Conservation (phyloP, 2,113 vertebrate genomes). For the Hippocampus comes region DNA sequence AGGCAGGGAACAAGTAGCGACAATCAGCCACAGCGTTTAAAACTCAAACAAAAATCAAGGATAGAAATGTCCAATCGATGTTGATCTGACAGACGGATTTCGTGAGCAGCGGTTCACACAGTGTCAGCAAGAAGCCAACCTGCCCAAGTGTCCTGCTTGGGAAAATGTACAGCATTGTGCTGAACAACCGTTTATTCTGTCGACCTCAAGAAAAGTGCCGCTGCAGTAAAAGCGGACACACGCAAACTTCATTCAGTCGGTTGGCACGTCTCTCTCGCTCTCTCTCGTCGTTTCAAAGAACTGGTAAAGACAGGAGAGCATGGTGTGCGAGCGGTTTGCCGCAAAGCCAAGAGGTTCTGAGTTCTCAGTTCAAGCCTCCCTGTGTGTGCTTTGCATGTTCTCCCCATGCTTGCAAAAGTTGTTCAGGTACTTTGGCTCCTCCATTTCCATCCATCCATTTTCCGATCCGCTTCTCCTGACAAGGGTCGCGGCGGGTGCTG, state of each 20-base stretch:
- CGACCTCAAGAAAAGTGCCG: slow-evolving; percentile 27
- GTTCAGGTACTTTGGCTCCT: too few relatives aligned
- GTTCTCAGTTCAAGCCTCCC: background rate
- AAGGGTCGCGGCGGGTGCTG: too few relatives aligned
- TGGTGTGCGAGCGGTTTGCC: background rate
- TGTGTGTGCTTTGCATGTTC: background rate
- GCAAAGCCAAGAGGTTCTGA: background rate
- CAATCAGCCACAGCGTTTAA: background rate
- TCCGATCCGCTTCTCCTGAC: too few relatives aligned
- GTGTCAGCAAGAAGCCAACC: slow-evolving; percentile 41
- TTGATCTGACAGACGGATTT: slow-evolving; percentile 35
- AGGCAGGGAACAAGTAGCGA: background rate
- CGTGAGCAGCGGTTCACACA: slow-evolving; percentile 26
- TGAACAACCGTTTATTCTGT: slow-evolving; percentile 34
- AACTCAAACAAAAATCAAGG: slow-evolving; percentile 10
- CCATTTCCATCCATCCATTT: too few relatives aligned
- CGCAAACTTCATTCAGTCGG: background rate
- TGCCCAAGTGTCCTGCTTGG: slow-evolving; percentile 38
- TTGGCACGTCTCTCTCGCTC: background rate
- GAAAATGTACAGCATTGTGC: slow-evolving; percentile 25
- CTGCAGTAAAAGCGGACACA: slow-evolving; percentile 19
- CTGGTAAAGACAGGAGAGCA: background rate
- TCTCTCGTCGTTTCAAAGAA: background rate
- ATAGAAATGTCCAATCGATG: slow-evolving; percentile 25
- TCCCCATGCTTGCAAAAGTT: background rate